Conservation (phyloP, 2,113 vertebrate genomes). For the Gymnocephalus cernua region DNA sequence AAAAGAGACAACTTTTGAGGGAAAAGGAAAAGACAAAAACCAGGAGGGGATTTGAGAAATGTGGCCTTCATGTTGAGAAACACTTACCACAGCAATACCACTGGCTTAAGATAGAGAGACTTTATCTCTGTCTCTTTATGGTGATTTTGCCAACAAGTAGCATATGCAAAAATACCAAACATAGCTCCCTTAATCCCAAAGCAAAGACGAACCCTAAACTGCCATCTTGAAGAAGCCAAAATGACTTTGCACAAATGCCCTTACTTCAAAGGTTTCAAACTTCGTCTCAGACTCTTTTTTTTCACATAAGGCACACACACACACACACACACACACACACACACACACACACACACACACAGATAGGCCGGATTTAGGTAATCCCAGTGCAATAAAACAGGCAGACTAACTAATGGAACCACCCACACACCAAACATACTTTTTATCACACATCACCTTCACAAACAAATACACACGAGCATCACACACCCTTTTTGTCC, state of each 20-base stretch:
- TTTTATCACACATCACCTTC: conserved; percentile 67
- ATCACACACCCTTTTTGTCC: conserved; percentile 41
- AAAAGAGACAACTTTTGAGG: conserved; percentile 1
- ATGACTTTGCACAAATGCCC: conserved; percentile 15
- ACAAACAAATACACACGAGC: conserved; percentile 55
- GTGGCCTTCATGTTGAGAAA: conserved; percentile 30
- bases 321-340: too few species aligned
- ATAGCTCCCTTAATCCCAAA: conserved; percentile 15
- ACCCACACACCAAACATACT: conserved; percentile 74
- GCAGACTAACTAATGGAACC: conserved; percentile 76
- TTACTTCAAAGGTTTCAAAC: conserved; percentile 29
- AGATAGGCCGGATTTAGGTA: too few species aligned
- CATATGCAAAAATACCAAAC: neutral
- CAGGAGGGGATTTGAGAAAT: neutral
- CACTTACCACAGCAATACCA: conserved; percentile 2
- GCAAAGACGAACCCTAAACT: neutral
- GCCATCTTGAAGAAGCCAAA: neutral
- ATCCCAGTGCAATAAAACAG: conserved; percentile 75
- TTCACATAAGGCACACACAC: too few species aligned
- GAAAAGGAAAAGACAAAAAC: neutral
- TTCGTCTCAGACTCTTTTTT: too few species aligned
- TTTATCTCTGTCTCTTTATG: neutral
- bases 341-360: too few species aligned
- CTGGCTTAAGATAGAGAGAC: neutral
- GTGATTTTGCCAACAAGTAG: neutral